A percentile compares a stretch with the other conserved stretches of the same genome.
Conservation (phyloP, 2,797 vertebrate species). For the Uromys caudimaculatus region DNA sequence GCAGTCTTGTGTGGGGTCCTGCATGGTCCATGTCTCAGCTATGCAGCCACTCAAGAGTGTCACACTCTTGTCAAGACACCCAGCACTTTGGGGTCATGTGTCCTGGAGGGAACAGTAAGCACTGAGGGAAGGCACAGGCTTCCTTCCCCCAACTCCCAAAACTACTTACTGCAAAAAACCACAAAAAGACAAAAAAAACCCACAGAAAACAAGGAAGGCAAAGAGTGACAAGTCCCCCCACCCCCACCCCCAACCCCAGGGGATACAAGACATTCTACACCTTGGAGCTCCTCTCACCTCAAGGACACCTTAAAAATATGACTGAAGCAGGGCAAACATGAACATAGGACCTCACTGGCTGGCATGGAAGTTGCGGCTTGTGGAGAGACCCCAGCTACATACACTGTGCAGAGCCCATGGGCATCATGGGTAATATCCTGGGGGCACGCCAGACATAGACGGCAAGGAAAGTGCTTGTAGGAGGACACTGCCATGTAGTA, state of each 20-base stretch:
- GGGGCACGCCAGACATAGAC: no score
- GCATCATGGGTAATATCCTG: neutral
- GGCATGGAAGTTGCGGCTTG: fast-evolving
- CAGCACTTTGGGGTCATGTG: fast-evolving
- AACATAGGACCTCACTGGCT: neutral
- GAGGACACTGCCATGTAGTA: neutral
- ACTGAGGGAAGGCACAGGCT: neutral
- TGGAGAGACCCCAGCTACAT: fast-evolving
- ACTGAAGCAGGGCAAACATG: neutral
- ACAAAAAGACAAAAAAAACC: neutral
- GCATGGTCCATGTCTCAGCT: neutral
- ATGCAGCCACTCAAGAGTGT: neutral
- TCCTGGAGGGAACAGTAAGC: neutral
- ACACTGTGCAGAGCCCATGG: neutral
- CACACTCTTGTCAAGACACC: neutral
- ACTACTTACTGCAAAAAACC: neutral
- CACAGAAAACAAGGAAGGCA: neutral
- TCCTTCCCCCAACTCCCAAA: neutral
- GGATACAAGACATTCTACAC: no score
- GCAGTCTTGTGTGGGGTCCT: neutral
- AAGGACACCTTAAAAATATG: neutral
- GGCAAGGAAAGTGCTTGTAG: neutral
- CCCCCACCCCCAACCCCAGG: no score
- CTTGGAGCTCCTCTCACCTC: neutral
- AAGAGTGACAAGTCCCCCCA: fast-evolving